Base-by-base conservation (phyloP, 1,140 invertebrate genomes). In the Campodea augens region DNA sequence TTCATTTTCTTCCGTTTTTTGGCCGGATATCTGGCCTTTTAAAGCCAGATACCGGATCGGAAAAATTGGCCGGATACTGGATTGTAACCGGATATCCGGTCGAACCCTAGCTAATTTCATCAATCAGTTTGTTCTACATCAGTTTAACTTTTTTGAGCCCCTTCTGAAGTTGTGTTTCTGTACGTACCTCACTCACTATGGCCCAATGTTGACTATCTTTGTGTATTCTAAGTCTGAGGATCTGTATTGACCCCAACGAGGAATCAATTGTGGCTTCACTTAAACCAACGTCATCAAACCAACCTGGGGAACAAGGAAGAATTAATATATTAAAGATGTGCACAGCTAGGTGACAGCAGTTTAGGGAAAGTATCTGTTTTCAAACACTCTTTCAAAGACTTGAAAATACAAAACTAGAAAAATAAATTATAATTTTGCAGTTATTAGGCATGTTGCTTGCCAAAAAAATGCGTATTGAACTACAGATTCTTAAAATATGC, bases 171-270 rank as follows among this genome's bases (percentile, higher is more conserved):
- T n/a, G n/a, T n/a, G n/a, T n/a, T n/a, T n/a, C n/a, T n/a, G n/a
- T 48, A 61, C 62, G 70, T 69, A 89, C 78, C 73, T 93, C 88
- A 57, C 81, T 90, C 15, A 93, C 66, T 52, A 93, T 82, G 1
- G 80, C 82, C 87, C 87, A 92, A 60, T 84, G 84, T 47, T 81
- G 77, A 60, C 81, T 88, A 54, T 86, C 76, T 50, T 70, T 74
- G 48, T 82, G 77, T 25, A 90, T 76, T 44, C 72, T 73, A 20
- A 93, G 65, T 39, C 85, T 71, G 48, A 91, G 58, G 41, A 73
- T 68, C 38, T 69, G 63, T 41, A 92, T 66, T 49, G 72, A 72
- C 45, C 82, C 81, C 22, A 84, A 59, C 44, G 67, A 69, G 10
- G 64, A 62, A 54, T 77, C 73, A 21, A 86, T 57, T 19, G 57